Evolutionary conservation across 53 echinoderm and acorn worm species (phyloP).

Genomic region (Mesocentrotus franciscanus): DNA sequence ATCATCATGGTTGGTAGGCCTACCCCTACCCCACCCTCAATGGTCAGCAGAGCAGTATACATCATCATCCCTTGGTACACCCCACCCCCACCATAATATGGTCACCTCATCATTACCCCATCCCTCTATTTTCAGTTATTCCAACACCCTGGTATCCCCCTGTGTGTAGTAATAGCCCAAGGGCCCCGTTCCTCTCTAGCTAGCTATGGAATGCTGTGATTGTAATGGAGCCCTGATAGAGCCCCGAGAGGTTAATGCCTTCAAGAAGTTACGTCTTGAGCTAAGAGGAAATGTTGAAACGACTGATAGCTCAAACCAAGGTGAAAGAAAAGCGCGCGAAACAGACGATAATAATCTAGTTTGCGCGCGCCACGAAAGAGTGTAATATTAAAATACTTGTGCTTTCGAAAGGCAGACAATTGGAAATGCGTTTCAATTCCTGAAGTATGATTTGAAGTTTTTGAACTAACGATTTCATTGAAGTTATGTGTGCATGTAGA

Average conservation of each 20-base stretch:
- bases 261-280: slow-evolving; percentile 20
- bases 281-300: slow-evolving; percentile 18
- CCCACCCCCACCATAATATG: too few relatives aligned
- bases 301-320: neutral
- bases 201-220: neutral
- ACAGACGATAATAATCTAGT: neutral
- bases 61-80: too few relatives aligned
- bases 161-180: slow-evolving; percentile 39
- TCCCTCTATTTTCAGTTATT: neutral
- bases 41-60: neutral
- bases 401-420: too few relatives aligned
- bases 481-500: too few relatives aligned
- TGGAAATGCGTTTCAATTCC: too few relatives aligned
- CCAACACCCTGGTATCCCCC: neutral
- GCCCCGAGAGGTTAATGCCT: slow-evolving; percentile 35
- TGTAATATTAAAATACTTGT: too few relatives aligned
- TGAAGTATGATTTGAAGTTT: too few relatives aligned
- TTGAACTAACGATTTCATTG: too few relatives aligned
- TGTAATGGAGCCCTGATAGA: slow-evolving; percentile 2
- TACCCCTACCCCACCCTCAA: neutral
- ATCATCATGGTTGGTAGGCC: neutral
- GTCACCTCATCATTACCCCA: neutral
- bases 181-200: neutral
- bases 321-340: slow-evolving; percentile 2
- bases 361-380: neutral